Base-by-base conservation (phyloP, 1,140 invertebrate species). In the Scylla paramamosain region DNA sequence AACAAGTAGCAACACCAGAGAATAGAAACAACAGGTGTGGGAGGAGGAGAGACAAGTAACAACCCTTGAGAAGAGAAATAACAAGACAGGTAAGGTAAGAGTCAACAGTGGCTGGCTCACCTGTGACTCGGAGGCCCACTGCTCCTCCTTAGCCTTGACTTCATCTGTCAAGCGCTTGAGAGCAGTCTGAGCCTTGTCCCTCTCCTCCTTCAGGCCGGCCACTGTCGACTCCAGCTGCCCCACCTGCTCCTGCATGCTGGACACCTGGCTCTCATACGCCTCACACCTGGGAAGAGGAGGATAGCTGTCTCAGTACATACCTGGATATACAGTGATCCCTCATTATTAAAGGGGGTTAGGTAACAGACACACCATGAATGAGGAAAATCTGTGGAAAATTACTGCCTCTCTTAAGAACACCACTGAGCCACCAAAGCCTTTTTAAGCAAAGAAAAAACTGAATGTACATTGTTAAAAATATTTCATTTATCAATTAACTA, bases 61-160 rank as follows among this genome's bases (percentile, higher is more conserved):
- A 25, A 25, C 8, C 67, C 14, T 29, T 6, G 31, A 67, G 28
- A 67, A 32, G 67, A 77, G 28, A 77, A 91, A 77, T 67, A 67
- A 28, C 31, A 59, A 31, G 67, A 59, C 29, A 91, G 4, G 48
- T 28, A 29, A 29, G 32, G 32, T 16, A 0, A 86, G 12, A 12
- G n/a, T 14, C 4, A 67, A 4, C 28, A 25, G 32, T 28, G 6
- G 25, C 16, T 32, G 0, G 8, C 94, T 92, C 82, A 95, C 94
- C 84, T 95, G 94, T 87, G 94, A 95, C 52, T 95, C 94, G 6
- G 29, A 46, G 32, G 77, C 91, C 94, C 94, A 95, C 52, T 95
- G 94, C 91, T 95, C 94, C 91, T 95, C 94, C 45, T 92, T 95
- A 92, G 91, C 94, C 94, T 95, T 95, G 52, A 92, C 90, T 89